Conservation (phyloP, 2,888 invertebrate species). For the Ephialtes manifestator region DNA sequence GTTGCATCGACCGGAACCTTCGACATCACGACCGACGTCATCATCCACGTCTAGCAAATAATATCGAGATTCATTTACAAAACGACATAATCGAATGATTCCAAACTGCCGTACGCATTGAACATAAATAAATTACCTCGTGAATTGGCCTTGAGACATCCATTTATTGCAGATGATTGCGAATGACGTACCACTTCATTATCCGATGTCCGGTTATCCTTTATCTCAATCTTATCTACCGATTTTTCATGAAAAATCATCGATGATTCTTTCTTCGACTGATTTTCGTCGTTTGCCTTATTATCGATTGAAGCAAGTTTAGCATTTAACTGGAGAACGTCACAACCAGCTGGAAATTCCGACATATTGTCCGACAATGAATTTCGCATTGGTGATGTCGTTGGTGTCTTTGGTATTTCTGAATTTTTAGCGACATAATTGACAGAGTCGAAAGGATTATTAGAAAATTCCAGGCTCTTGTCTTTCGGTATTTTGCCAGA, state of each 20-base stretch:
- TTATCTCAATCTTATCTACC: slow-evolving; percentile 24
- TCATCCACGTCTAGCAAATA: background rate
- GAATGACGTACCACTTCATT: slow-evolving; percentile 34
- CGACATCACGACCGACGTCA: slow-evolving; percentile 5
- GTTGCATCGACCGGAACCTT: slow-evolving; percentile 4
- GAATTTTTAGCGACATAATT: slow-evolving; percentile 26
- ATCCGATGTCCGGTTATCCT: background rate
- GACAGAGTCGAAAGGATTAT: slow-evolving; percentile 16
- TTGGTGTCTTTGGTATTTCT: slow-evolving; percentile 72
- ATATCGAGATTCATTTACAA: slow-evolving; percentile 11
- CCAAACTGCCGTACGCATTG: background rate
- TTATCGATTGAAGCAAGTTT: slow-evolving; percentile 67
- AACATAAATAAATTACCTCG: slow-evolving; percentile 52
- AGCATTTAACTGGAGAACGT: slow-evolving; percentile 48
- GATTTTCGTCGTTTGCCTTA: slow-evolving; percentile 42
- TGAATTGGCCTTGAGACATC: slow-evolving; percentile 47
- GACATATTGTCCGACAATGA: slow-evolving; percentile 58
- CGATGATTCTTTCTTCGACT: slow-evolving; percentile 22
- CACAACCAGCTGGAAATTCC: slow-evolving; percentile 21
- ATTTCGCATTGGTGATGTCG: slow-evolving; percentile 68
- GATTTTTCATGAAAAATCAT: background rate
- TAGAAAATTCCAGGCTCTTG: slow-evolving; percentile 7
- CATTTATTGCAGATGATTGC: slow-evolving; percentile 28
- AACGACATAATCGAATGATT: background rate
- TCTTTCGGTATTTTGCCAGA: background rate